Evolutionary conservation across 2,113 vertebrate species (phyloP), one percentile per base, ranked within the genome.

Genomic region (Callipepla californica): DNA sequence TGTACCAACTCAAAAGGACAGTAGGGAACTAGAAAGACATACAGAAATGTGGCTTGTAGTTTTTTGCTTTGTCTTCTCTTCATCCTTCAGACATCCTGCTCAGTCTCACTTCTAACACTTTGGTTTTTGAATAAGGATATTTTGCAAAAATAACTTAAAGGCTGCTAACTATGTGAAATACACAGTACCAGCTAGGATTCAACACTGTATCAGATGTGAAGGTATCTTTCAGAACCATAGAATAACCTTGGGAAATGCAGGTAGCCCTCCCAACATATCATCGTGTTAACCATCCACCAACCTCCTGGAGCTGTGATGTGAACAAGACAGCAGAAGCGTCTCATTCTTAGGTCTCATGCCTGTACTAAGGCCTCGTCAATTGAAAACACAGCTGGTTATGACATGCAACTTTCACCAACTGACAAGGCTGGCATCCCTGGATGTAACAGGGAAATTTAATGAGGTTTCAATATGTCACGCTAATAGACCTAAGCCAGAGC

Each of bases 401-500:
- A 75, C 1, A 20, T 57, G 42, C 55, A 66, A 7, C 36, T 76
- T 93, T 55, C 85, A 94, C 68, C 82, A 91, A 9, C 75, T 44
- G 61, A 87, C 85, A 94, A 53, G 87, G 51, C 65, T 94, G 91
- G 87, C 93, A 96, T 20, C 36, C 10, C 82, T 90, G 5, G 5
- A 25, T 61, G 26, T 17, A 67, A 91, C 22, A 62, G 50, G 51
- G 76, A 78, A 91, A 92, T 94, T 92, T 94, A 92, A 88, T 94
- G 87, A 94, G 82, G 68, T 91, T 86, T 94, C 87, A 90, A 57
- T 92, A 92, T 91, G 82, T 94, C 89, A 91, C 4, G 6, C 73
- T 90, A 78, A 85, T 75, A 87, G 79, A 91, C 57, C 45, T 90
- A 80, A 94, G 94, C 80, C 81, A 86, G 76, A 88, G 51, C 68